Percentiles rank a stretch among this genome's conserved stretches.
phyloP scores from a whole-genome alignment of 2,113 vertebrate genomes.

The Eudorcas thomsonii region DNA sequence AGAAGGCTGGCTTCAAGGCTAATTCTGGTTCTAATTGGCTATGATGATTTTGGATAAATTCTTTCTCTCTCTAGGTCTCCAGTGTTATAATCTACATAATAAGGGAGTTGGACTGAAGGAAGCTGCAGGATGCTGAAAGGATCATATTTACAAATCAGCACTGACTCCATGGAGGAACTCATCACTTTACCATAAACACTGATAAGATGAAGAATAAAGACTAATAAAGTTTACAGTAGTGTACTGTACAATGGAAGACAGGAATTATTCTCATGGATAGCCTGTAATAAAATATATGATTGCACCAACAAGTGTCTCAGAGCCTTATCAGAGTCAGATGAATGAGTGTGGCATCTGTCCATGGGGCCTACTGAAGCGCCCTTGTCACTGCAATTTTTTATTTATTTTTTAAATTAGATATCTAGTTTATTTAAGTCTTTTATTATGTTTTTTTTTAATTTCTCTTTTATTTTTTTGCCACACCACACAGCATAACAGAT shows the following conservation, averaged over 20 bases:
- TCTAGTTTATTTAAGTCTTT: not conserved
- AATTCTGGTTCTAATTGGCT: not conserved
- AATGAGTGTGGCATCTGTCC: not conserved
- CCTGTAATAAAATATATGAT: constrained; percentile 61
- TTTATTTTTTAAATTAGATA: not conserved
- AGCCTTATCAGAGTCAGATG: not conserved
- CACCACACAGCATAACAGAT: not conserved
- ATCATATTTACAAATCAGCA: constrained; percentile 67
- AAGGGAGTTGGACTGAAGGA: not conserved
- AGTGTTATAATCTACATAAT: not conserved
- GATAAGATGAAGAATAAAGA: constrained; percentile 52
- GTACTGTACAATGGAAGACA: constrained; percentile 59
- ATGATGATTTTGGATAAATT: not conserved
- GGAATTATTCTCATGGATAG: constrained; percentile 25
- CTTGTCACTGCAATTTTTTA: not conserved
- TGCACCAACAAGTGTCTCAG: constrained; percentile 20
- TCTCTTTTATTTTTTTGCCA: not conserved
- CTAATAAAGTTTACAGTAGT: constrained; percentile 44
- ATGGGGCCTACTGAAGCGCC: not conserved
- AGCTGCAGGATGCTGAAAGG: constrained; percentile 33
- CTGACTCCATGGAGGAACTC: constrained; percentile 50
- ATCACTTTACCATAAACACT: constrained; percentile 56
- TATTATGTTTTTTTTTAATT: not conserved
- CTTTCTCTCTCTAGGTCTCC: not conserved
- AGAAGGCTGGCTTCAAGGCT: not conserved